Conservation (phyloP, 2,888 invertebrate genomes). For the Deilephila elpenor region DNA sequence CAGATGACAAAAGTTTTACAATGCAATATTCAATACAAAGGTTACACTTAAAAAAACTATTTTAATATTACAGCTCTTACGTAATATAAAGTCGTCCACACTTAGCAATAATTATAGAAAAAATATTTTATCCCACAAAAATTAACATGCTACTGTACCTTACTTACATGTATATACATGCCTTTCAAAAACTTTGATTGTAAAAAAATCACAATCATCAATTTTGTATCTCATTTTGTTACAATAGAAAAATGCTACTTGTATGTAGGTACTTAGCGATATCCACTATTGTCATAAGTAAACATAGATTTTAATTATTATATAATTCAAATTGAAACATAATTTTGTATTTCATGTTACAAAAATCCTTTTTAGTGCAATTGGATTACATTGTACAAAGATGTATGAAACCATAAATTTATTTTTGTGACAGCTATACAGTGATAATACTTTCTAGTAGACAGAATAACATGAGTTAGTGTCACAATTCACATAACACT, state of each 20-base stretch:
- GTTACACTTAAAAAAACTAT: constrained; percentile 20
- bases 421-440: too few species aligned
- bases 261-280: constrained; percentile 25
- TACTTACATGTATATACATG: constrained; percentile 25
- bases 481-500: too few species aligned
- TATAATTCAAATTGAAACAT: background rate
- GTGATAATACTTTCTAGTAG: too few species aligned
- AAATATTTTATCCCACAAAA: constrained; percentile 22
- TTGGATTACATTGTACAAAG: background rate
- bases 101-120: constrained; percentile 26
- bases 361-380: background rate
- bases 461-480: too few species aligned
- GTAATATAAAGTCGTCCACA: constrained; percentile 14
- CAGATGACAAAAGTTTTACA: background rate
- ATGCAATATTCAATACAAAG: constrained; percentile 18
- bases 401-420: too few species aligned
- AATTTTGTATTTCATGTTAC: background rate
- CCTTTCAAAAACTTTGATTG: background rate
- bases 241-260: constrained; percentile 44
- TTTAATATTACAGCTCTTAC: constrained; percentile 21
- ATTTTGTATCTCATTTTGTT: constrained; percentile 28
- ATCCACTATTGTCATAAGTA: constrained; percentile 7
- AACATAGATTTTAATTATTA: background rate
- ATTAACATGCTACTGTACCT: constrained; percentile 17
- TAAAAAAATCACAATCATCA: constrained; percentile 23